These are phyloP conservation scores for Halcyon smyrnensis DNA, from an alignment of 2,797 vertebrate genomes.

Conservation along the genomic window DNA sequence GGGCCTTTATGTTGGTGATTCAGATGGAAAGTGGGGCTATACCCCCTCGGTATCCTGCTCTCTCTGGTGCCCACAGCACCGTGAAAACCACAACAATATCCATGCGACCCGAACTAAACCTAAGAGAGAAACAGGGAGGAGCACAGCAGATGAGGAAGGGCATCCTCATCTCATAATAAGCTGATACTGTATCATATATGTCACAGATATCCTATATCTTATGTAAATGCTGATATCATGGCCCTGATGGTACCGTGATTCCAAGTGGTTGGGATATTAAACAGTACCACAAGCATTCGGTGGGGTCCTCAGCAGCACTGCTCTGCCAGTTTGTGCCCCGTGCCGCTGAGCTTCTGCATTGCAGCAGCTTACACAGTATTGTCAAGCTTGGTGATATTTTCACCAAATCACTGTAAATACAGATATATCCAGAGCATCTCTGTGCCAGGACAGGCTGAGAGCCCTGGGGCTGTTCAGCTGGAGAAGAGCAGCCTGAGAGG, in stretches of 20 bases:
- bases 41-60: neutral
- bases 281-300: accelerated
- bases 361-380: too few species aligned
- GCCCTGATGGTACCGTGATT: neutral
- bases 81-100: accelerated
- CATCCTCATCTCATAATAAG: accelerated
- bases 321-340: neutral
- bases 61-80: neutral
- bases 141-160: neutral
- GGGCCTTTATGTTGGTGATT: neutral
- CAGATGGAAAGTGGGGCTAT: neutral
- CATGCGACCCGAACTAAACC: neutral
- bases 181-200: neutral
- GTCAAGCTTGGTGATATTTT: too few species aligned
- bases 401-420: neutral
- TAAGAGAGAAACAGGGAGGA: neutral
- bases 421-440: too few species aligned
- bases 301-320: neutral
- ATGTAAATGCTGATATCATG: accelerated
- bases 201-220: neutral
- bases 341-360: neutral
- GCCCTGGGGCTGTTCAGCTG: too few species aligned
- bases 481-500: too few species aligned
- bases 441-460: too few species aligned
- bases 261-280: accelerated